Evolutionary conservation across 2,797 vertebrate species (phyloP), one percentile per base, ranked within the genome.

Genomic region (Ptychadena robeensis): DNA sequence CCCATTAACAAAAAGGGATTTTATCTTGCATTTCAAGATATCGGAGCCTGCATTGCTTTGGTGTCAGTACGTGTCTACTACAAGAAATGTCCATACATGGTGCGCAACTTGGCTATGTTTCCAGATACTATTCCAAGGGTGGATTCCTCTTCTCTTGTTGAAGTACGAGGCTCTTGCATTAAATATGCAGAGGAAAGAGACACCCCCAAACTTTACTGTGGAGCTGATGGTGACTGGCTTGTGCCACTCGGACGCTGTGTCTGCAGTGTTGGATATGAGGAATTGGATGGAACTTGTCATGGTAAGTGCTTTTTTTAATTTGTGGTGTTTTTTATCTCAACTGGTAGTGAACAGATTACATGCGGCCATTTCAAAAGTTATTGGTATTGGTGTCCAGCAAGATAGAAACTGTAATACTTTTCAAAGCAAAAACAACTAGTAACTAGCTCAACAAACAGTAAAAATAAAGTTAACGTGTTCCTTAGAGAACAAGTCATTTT

Each of bases 201-300:
- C 90, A 96, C 96, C 14, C 97, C 97, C 22, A 98, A 97, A 67
- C 87, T 98, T 27, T 97, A 98, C 70, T 98, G 97, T 85, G 97
- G 97, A 83, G 96, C 96, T 12, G 97, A 98, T 59, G 97, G 97
- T n/a, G 97, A 98, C 81, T 98, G 97, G 97, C 91, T 98, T 85
- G 97, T 98, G 68, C 97, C 97, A 32, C 90, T 98, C 48, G 97
- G 97, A 86, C 92, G 93, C 22, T 98, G 97, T 28, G 96, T 98
- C 86, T 98, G 97, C 92, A 97, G 94, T 30, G 88, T 95, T 67
- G 96, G 95, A 0, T 96, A 96, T 80, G 96, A 98, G 90, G 97
- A 98, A 89, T 85, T 94, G 0, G 96, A 96, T 30, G 96, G 95
- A 11, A 94, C 95, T 28, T 98, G 97, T 84, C 88, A 93, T 0